Evolutionary conservation across 2,797 vertebrate species (phyloP).

Genomic region (Poeciliopsis paucimaculata): DNA sequence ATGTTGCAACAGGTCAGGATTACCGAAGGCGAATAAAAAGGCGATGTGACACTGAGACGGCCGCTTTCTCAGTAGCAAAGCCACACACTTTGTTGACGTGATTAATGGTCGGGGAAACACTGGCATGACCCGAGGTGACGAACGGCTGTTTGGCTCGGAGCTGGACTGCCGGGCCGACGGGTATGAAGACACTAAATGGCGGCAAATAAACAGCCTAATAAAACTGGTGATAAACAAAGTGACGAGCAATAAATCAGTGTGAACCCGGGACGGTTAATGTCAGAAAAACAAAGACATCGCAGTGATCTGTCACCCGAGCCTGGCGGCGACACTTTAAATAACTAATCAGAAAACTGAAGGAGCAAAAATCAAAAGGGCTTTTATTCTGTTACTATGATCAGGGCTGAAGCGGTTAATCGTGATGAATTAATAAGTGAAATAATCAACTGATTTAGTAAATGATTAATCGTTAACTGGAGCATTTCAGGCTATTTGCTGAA

Average conservation of each 20-base stretch:
- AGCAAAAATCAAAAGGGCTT: not conserved
- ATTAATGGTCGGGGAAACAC: slow-evolving; percentile 52
- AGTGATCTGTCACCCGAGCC: not conserved
- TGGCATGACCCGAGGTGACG: slow-evolving; percentile 37
- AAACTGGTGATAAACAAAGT: slow-evolving; percentile 41
- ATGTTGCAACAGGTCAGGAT: not conserved
- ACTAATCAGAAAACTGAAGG: not conserved
- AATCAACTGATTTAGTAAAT: no score
- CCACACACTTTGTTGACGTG: slow-evolving; percentile 51
- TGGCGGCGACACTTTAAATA: not conserved
- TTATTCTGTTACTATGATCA: no score
- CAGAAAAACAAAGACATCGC: not conserved
- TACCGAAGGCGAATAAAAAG: slow-evolving; percentile 25
- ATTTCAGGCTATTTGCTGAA: no score
- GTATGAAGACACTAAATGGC: slow-evolving; percentile 17
- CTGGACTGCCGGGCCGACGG: slow-evolving; percentile 18
- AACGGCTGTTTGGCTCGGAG: slow-evolving; percentile 39
- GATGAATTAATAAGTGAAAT: no score
- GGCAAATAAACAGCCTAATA: slow-evolving; percentile 52
- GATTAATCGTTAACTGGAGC: no score
- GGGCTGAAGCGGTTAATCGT: no score
- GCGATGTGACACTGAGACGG: slow-evolving; percentile 24
- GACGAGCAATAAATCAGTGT: slow-evolving; percentile 3
- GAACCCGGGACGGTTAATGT: not conserved
- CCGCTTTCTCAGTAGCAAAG: not conserved